Percentiles rank a stretch among this genome's conserved stretches.
Conservation (phyloP, 2,888 invertebrate genomes). For the Heliconius charithonia region DNA sequence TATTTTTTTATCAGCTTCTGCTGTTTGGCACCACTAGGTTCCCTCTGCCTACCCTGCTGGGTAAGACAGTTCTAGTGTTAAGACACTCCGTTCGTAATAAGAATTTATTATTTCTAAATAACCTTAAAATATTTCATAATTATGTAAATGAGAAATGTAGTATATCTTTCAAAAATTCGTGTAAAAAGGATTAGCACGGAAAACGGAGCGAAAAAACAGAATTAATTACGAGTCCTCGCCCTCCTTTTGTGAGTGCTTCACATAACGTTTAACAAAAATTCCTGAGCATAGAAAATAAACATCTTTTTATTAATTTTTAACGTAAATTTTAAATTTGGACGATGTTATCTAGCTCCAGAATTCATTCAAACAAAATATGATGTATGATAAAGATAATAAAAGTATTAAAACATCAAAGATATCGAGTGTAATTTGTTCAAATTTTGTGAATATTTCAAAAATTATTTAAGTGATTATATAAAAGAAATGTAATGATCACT, state of each 20-base stretch:
- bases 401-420: neutral
- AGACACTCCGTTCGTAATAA: no score
- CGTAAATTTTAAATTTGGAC: conserved; percentile 15
- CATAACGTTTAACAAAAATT: conserved; percentile 31
- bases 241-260: conserved; percentile 20
- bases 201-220: conserved; percentile 27
- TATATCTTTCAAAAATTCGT: conserved; percentile 20
- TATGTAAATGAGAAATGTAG: conserved; percentile 1
- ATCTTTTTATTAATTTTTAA: conserved; percentile 15
- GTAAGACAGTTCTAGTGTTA: no score
- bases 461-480: neutral
- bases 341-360: neutral
- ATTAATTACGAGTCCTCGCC: conserved; percentile 32
- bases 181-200: conserved; percentile 7
- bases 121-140: conserved; percentile 5
- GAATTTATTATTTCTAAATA: neutral
- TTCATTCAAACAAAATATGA: neutral
- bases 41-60: no score
- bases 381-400: neutral
- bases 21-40: no score
- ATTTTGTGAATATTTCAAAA: no score
- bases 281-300: conserved; percentile 28
- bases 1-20: no score
- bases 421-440: neutral
- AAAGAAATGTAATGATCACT: neutral